Evolutionary conservation across 2,888 invertebrate genomes (phyloP).

Genomic region (Hedychridium roseum): DNA sequence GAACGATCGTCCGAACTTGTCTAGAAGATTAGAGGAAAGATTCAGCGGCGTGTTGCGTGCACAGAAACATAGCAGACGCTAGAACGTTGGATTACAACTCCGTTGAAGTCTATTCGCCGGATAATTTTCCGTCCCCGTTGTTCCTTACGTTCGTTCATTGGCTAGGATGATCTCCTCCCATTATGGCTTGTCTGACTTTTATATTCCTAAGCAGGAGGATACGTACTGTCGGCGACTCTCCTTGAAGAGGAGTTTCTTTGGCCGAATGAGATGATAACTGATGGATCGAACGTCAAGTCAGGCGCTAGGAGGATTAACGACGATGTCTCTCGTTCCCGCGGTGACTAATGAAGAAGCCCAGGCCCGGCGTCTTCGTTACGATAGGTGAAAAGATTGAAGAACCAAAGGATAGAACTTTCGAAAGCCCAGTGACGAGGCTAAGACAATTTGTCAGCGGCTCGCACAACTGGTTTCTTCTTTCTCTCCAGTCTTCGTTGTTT

Average conservation of each 20-base stretch:
- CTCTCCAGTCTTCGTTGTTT: constrained; percentile 20
- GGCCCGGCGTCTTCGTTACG: constrained; percentile 8
- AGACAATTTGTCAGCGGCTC: constrained; percentile 48
- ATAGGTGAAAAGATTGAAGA: constrained; percentile 24
- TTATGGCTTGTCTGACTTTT: no score
- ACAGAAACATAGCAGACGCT: no score
- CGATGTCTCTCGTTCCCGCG: constrained; percentile 1
- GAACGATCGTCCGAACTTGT: constrained; percentile 44
- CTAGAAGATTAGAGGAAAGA: constrained; percentile 35
- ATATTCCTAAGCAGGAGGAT: no score
- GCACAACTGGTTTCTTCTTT: constrained; percentile 13
- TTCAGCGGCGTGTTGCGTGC: no score
- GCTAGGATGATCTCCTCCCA: no score
- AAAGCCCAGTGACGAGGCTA: constrained; percentile 37
- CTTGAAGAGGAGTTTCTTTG: not conserved
- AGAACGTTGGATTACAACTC: no score
- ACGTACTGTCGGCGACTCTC: no score
- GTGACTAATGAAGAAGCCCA: constrained; percentile 33
- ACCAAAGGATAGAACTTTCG: constrained; percentile 16
- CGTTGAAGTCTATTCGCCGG: no score
- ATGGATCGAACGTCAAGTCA: not conserved
- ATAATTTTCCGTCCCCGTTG: no score
- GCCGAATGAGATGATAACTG: not conserved
- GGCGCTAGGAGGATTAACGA: constrained; percentile 1
- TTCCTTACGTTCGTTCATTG: no score